These are phyloP conservation scores for Hipposideros larvatus DNA, from an alignment of 2,797 vertebrate species.

Conservation along the genomic window DNA sequence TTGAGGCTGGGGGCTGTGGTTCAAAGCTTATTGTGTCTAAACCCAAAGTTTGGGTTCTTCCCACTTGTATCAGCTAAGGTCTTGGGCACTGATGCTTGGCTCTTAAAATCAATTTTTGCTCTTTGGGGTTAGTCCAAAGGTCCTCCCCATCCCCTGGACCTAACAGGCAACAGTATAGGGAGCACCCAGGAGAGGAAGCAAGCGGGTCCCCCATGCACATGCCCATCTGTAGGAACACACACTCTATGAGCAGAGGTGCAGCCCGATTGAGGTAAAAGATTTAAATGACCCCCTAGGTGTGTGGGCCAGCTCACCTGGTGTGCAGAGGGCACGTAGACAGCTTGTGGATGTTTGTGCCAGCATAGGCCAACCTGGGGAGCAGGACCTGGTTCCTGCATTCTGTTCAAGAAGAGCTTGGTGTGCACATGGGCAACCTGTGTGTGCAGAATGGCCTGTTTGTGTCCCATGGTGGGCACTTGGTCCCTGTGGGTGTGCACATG, in stretches of 20 bases:
- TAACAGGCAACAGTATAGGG: not conserved
- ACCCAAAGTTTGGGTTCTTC: constrained; percentile 29
- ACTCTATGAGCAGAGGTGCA: not conserved
- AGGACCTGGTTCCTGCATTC: not conserved
- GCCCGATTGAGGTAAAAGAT: not conserved
- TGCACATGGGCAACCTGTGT: too few relatives aligned
- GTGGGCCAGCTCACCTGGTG: not conserved
- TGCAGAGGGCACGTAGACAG: not conserved
- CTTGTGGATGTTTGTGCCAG: not conserved
- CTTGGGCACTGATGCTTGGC: not conserved
- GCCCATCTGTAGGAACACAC: not conserved
- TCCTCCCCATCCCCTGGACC: not conserved
- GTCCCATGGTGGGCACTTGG: not conserved
- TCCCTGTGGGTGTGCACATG: not conserved
- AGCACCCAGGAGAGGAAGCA: not conserved
- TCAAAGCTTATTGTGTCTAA: not conserved
- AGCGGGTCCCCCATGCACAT: not conserved
- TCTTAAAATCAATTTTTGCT: constrained; percentile 26
- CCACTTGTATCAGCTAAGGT: not conserved
- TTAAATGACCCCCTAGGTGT: not conserved
- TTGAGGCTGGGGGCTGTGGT: not conserved
- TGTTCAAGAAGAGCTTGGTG: not conserved
- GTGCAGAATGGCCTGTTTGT: not conserved
- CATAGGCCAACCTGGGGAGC: not conserved
- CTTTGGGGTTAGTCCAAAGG: not conserved